A percentile compares a stretch with the other conserved stretches of the same genome.
phyloP scores from a whole-genome alignment of 2,113 vertebrate genomes.

The Nycticorax nycticorax region DNA sequence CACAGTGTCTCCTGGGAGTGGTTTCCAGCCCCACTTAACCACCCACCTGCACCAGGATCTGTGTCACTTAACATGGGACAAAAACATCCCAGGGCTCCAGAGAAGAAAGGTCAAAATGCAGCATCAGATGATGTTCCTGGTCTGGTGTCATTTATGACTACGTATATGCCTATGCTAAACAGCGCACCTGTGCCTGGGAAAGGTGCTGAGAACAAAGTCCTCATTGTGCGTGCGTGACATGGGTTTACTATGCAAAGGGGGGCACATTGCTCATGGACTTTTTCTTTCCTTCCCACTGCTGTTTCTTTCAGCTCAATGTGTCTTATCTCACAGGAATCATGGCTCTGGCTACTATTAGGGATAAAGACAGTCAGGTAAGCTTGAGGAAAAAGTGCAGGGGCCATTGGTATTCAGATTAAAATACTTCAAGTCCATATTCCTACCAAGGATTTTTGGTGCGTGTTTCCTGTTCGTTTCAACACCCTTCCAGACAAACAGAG shows the following conservation, averaged over 20 bases:
- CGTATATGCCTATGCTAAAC: background rate
- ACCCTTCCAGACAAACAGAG: background rate
- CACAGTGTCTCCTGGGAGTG: background rate
- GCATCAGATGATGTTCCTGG: background rate
- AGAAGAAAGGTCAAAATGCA: background rate
- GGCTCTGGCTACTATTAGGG: background rate
- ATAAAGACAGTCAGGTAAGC: background rate
- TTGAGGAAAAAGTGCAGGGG: background rate
- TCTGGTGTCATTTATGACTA: background rate
- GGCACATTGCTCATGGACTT: background rate
- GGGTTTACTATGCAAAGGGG: background rate
- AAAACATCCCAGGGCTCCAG: background rate
- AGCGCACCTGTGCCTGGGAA: background rate
- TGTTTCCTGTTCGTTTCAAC: background rate
- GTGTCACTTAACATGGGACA: background rate
- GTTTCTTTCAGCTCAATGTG: background rate
- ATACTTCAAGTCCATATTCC: background rate
- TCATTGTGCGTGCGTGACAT: fast-evolving
- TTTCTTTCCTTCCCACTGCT: background rate
- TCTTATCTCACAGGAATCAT: background rate
- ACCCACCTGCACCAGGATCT: background rate
- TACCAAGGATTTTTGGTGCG: background rate
- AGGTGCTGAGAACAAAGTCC: background rate
- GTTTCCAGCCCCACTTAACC: background rate
- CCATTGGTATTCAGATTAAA: background rate